These are phyloP conservation scores for Aleiodes sp. DNA, from an alignment of 1,140 invertebrate genomes.

Conservation along the genomic window DNA sequence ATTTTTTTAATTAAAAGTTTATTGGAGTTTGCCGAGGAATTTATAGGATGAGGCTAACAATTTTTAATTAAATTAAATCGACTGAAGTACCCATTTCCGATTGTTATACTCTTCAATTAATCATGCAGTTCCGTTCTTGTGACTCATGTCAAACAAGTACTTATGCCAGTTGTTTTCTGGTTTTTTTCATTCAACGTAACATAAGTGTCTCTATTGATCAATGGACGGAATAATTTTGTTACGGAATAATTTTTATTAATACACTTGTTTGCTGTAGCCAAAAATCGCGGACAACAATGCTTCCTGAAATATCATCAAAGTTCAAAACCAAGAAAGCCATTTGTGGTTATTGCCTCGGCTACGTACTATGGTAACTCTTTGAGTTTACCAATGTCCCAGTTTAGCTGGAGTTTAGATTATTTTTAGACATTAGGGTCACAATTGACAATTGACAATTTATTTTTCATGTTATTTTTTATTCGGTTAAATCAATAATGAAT, in stretches of 20 bases:
- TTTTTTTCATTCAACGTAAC: not conserved
- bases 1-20: slow-evolving; percentile 13
- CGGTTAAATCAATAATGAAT: too few species aligned
- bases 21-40: not conserved
- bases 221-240: too few species aligned
- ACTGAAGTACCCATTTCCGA: not conserved
- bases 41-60: not conserved
- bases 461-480: not conserved
- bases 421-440: not conserved
- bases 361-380: not conserved
- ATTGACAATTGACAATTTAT: not conserved
- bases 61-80: slow-evolving; percentile 4
- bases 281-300: too few species aligned
- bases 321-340: not conserved
- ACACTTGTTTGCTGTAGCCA: too few species aligned
- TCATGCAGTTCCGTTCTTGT: not conserved
- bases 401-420: not conserved
- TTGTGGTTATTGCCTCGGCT: not conserved
- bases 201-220: not conserved
- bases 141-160: not conserved
- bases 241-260: too few species aligned
- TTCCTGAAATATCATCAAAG: not conserved
- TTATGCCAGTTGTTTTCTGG: too few species aligned
- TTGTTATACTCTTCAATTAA: not conserved
- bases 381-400: not conserved